Percentiles rank a stretch among this genome's conserved stretches.
Conservation (phyloP, 1,140 invertebrate species). For the Aricia agestis region DNA sequence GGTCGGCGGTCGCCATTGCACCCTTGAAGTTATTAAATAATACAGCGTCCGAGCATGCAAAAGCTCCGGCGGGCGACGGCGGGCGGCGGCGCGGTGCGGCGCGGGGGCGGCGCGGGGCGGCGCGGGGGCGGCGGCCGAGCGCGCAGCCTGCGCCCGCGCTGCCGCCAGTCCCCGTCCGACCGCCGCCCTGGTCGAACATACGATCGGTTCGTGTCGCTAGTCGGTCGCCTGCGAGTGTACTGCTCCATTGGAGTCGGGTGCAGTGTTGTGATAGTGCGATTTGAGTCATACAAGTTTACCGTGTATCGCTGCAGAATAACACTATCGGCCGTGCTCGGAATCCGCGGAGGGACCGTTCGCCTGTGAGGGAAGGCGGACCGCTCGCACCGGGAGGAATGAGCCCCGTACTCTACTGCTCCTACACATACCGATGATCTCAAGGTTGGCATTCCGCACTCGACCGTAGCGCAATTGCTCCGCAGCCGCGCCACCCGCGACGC, state of each 20-base stretch:
- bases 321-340: constrained; percentile 49
- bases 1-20: constrained; percentile 30
- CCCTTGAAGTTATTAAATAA: constrained; percentile 52
- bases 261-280: constrained; percentile 71
- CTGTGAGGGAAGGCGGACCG: constrained; percentile 68
- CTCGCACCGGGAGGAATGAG: constrained; percentile 71
- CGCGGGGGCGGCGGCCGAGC: constrained; percentile 44
- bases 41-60: constrained; percentile 51
- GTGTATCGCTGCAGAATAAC: constrained; percentile 70
- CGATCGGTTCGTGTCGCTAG: constrained; percentile 55
- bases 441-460: constrained; percentile 54
- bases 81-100: constrained; percentile 29
- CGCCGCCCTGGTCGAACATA: constrained; percentile 55
- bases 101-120: constrained; percentile 26
- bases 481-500: not conserved
- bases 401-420: constrained; percentile 63
- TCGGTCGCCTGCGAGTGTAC: constrained; percentile 50
- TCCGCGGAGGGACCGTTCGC: constrained; percentile 64
- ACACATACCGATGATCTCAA: constrained; percentile 74
- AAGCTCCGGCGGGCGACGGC: constrained; percentile 44
- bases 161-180: constrained; percentile 66
- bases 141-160: constrained; percentile 38
- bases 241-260: constrained; percentile 60
- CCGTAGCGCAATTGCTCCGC: constrained; percentile 38
- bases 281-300: constrained; percentile 64